Percentiles rank a stretch among this genome's conserved stretches.
Conservation (phyloP, 2,113 vertebrate species). For the Hemichromis elongatus region DNA sequence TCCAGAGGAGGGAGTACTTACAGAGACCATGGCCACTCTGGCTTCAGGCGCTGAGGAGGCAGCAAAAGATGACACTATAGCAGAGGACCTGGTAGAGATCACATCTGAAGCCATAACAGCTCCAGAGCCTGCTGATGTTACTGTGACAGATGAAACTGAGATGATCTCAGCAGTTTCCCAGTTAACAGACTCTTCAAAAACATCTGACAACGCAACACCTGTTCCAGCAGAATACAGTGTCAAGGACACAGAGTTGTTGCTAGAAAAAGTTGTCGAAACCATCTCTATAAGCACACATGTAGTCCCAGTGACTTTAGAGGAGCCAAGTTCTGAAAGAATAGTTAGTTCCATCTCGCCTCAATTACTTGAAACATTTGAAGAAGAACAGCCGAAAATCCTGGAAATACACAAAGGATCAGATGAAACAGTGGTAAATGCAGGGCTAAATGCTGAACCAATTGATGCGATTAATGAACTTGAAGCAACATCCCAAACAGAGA, state of each 20-base stretch:
- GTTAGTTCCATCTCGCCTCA: constrained; percentile 19
- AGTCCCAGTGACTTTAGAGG: constrained; percentile 15
- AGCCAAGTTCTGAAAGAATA: constrained; percentile 13
- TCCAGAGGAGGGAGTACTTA: constrained; percentile 64
- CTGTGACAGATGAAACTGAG: constrained; percentile 79
- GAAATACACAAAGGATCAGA: constrained; percentile 24
- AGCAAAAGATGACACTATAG: constrained; percentile 65
- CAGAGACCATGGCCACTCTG: constrained; percentile 57
- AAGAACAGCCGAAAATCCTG: constrained; percentile 10
- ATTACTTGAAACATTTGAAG: constrained; percentile 20
- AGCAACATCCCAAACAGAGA: constrained; percentile 20
- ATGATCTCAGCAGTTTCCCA: constrained; percentile 92
- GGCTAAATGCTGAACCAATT: constrained; percentile 36
- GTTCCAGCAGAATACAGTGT: constrained; percentile 69
- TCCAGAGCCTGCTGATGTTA: constrained; percentile 73
- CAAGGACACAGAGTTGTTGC: constrained; percentile 70
- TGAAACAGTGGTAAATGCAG: constrained; percentile 26
- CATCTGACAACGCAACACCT: constrained; percentile 85
- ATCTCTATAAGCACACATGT: constrained; percentile 53
- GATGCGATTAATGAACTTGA: background rate
- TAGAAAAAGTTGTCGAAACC: constrained; percentile 77
- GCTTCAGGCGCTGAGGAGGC: constrained; percentile 54
- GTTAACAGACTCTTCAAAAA: constrained; percentile 78
- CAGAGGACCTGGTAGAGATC: constrained; percentile 74
- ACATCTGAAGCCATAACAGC: constrained; percentile 82